These are phyloP conservation scores for Penaeus vannamei DNA, from an alignment of 1,140 invertebrate species.

Conservation along the genomic window DNA sequence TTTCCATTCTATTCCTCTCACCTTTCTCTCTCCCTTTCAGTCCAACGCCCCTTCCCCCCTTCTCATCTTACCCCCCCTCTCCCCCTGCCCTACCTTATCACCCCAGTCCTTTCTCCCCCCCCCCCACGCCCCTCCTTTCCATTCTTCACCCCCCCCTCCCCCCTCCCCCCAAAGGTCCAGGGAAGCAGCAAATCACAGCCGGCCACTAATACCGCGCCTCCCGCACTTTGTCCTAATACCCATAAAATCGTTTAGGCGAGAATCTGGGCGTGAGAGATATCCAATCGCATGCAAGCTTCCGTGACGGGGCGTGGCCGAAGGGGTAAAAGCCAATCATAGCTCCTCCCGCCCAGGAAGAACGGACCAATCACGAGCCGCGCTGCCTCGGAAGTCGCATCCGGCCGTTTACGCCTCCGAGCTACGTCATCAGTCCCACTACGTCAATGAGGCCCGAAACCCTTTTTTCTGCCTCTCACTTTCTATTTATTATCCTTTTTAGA, in stretches of 20 bases:
- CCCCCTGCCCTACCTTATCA: not conserved
- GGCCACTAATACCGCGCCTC: not conserved
- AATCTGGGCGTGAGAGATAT: constrained; percentile 45
- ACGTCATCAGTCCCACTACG: constrained; percentile 16
- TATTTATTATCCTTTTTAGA: too few species aligned
- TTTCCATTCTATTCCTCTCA: not conserved
- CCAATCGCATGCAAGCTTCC: constrained; percentile 37
- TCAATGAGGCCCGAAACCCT: not conserved
- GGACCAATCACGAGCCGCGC: constrained; percentile 13
- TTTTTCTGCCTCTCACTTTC: too few species aligned
- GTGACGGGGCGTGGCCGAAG: constrained; percentile 31
- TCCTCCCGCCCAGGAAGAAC: constrained; percentile 36
- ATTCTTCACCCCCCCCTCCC: too few species aligned
- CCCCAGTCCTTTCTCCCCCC: not conserved
- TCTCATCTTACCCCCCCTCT: not conserved
- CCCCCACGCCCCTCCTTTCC: too few species aligned
- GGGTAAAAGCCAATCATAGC: constrained; percentile 57
- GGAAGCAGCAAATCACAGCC: too few species aligned
- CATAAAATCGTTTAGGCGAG: constrained; percentile 59
- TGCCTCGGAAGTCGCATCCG: constrained; percentile 37
- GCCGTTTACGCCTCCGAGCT: constrained; percentile 28
- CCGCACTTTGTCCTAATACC: constrained; percentile 49
- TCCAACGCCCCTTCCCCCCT: not conserved
- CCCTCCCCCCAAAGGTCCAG: too few species aligned
- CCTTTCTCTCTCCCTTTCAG: not conserved